phyloP scores from a whole-genome alignment of 1,140 invertebrate species.

The Drosophila hydei region DNA sequence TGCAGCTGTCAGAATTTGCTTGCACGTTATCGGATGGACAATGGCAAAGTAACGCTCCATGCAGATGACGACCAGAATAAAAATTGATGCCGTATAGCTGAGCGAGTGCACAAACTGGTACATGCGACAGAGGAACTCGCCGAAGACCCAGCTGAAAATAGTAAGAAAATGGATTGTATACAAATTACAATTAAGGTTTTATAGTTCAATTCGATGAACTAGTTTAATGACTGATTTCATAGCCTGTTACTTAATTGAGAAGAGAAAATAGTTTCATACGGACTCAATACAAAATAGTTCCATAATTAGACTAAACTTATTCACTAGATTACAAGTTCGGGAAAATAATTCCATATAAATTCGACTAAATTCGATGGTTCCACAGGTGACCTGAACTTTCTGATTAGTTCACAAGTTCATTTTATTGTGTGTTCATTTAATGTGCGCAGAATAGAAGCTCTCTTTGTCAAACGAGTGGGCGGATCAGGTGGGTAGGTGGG shows the following conservation, averaged over 20 bases:
- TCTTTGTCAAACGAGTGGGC: no score
- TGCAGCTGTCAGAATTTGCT: slow-evolving; percentile 89
- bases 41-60: slow-evolving; percentile 93
- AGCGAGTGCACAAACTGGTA: slow-evolving; percentile 92
- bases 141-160: slow-evolving; percentile 90
- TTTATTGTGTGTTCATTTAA: no score
- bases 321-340: no score
- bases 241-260: no score
- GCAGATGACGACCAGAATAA: slow-evolving; percentile 92
- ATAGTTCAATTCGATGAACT: background rate
- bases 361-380: no score
- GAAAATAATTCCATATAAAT: no score
- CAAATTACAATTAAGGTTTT: background rate
- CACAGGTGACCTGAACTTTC: no score
- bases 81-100: slow-evolving; percentile 92
- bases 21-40: slow-evolving; percentile 91
- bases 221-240: background rate
- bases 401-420: no score
- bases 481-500: background rate
- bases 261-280: no score
- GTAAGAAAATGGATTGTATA: slow-evolving; percentile 31
- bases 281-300: no score
- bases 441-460: no score
- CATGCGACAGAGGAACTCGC: slow-evolving; percentile 92
- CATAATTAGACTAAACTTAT: background rate